Evolutionary conservation across 2,113 vertebrate genomes (phyloP).

Genomic region (Pardalotus punctatus): DNA sequence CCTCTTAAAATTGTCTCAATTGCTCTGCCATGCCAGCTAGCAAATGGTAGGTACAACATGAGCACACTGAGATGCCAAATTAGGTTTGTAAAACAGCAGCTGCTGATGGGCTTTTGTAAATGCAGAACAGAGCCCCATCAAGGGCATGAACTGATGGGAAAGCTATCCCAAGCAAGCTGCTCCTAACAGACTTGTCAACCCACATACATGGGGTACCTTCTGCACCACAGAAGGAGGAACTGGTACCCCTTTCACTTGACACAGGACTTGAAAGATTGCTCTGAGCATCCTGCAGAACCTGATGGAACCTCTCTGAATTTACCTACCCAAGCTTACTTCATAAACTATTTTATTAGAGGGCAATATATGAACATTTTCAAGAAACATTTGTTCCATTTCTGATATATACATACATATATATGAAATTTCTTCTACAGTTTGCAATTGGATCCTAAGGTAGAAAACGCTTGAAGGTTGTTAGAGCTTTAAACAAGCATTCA

Average conservation of each 20-base stretch:
- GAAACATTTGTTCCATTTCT: neutral
- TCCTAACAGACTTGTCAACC: neutral
- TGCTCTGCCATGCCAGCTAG: neutral
- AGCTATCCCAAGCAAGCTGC: neutral
- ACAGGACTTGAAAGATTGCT: neutral
- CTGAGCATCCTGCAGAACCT: neutral
- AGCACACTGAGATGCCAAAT: neutral
- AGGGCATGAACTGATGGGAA: neutral
- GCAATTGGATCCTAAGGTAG: neutral
- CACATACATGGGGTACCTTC: neutral
- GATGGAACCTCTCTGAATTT: neutral
- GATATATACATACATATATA: rapidly evolving
- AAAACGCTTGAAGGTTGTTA: neutral
- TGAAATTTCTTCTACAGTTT: neutral
- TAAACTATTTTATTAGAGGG: neutral
- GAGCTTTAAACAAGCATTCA: neutral
- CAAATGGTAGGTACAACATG: neutral
- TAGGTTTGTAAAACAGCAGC: neutral
- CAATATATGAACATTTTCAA: neutral
- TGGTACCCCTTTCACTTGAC: neutral
- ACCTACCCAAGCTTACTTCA: neutral
- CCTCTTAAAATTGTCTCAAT: neutral
- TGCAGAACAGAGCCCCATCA: neutral
- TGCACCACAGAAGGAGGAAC: neutral
- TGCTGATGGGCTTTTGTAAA: neutral